phyloP scores from a whole-genome alignment of 2,113 vertebrate species.

The Labeo catla region DNA sequence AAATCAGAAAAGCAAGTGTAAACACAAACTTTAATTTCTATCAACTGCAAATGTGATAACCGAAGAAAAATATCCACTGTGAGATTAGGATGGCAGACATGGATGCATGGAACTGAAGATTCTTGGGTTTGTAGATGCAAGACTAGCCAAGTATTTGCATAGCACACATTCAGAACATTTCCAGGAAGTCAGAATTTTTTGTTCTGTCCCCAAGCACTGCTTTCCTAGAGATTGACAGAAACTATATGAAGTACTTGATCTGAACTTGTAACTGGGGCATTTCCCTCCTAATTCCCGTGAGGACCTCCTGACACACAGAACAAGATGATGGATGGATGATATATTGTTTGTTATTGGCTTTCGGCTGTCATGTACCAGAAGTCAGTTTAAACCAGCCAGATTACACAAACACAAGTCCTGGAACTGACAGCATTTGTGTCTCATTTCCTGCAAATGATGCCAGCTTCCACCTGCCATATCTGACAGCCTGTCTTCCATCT shows the following conservation, averaged over 20 bases:
- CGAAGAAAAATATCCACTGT: background rate
- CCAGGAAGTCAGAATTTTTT: background rate
- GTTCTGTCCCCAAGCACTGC: background rate
- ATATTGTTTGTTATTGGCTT: constrained; percentile 18
- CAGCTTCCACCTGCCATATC: constrained; percentile 15
- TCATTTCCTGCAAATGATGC: background rate
- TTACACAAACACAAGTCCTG: constrained; percentile 21
- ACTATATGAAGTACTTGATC: background rate
- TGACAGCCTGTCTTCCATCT: constrained; percentile 21
- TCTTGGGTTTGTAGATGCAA: background rate
- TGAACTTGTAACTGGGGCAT: background rate
- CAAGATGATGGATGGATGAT: constrained; percentile 22
- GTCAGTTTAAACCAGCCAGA: background rate
- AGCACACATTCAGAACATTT: background rate
- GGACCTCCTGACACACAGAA: background rate
- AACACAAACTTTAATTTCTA: background rate
- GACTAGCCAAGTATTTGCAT: background rate
- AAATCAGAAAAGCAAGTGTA: background rate
- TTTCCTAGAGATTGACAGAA: background rate
- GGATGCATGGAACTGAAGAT: background rate
- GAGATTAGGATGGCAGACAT: background rate
- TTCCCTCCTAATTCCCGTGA: background rate
- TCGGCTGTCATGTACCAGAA: constrained; percentile 11
- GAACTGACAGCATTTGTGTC: constrained; percentile 21
- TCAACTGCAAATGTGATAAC: background rate